Percentiles rank a stretch among this genome's conserved stretches.
Evolutionary conservation across 2,888 invertebrate genomes (phyloP).

Genomic region (Microplitis deprimator): DNA sequence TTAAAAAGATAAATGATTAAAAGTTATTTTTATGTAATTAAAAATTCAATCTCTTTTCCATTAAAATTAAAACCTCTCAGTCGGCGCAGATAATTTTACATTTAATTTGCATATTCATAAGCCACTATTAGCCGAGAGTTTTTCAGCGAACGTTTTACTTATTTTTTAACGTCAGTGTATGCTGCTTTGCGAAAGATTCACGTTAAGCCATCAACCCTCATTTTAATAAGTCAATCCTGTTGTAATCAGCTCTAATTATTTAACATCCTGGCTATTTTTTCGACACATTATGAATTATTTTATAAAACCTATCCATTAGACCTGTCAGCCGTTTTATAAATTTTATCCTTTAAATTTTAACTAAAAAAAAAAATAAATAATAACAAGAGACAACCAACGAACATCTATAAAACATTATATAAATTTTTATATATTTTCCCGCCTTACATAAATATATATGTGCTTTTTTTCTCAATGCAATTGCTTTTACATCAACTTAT

Average conservation of each 20-base stretch:
- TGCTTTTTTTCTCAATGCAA: not conserved
- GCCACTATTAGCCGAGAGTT: conserved; percentile 49
- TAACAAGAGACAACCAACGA: too few species aligned
- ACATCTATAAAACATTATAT: not conserved
- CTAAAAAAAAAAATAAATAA: too few species aligned
- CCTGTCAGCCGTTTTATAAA: too few species aligned
- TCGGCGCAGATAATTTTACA: conserved; percentile 37
- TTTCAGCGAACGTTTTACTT: conserved; percentile 38
- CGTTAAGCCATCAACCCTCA: conserved; percentile 18
- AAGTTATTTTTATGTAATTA: conserved; percentile 15
- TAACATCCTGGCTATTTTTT: not conserved
- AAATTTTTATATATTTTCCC: not conserved
- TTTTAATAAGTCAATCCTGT: not conserved
- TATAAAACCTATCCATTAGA: too few species aligned
- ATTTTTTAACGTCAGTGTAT: conserved; percentile 4
- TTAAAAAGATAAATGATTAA: conserved; percentile 5
- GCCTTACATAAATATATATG: not conserved
- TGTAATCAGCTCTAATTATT: not conserved
- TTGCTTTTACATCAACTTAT: not conserved
- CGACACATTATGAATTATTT: too few species aligned
- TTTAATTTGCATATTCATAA: conserved; percentile 52
- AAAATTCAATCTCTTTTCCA: conserved; percentile 16
- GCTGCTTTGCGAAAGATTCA: not conserved
- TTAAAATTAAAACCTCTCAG: conserved; percentile 9
- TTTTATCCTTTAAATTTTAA: too few species aligned